These are phyloP conservation scores for Pollenia amentaria DNA, from an alignment of 2,888 invertebrate genomes.

Conservation along the genomic window DNA sequence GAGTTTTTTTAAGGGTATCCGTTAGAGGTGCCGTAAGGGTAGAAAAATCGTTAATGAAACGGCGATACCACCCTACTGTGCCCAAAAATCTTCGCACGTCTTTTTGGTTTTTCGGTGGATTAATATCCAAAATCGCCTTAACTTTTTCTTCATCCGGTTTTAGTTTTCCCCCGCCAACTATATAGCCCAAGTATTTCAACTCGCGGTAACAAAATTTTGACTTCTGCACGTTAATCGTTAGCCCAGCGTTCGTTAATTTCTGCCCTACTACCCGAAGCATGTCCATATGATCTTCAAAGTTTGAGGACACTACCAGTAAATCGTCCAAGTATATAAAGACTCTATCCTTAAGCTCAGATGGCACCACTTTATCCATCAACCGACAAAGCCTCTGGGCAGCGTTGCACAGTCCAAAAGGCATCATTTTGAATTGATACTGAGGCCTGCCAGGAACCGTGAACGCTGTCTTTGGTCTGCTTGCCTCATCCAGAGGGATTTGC, in stretches of 20 bases:
- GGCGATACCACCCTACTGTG: slow-evolving; percentile 23
- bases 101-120: slow-evolving; percentile 1
- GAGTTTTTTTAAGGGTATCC: slow-evolving; percentile 8
- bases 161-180: slow-evolving; percentile 29
- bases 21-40: slow-evolving; percentile 27
- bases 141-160: slow-evolving; percentile 12
- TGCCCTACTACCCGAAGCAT: background rate
- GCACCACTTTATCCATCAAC: too few relatives aligned
- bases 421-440: too few relatives aligned
- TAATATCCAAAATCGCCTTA: slow-evolving; percentile 3
- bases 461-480: too few relatives aligned
- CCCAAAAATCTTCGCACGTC: slow-evolving; percentile 4
- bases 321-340: too few relatives aligned
- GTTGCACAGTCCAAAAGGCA: too few relatives aligned
- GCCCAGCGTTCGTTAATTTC: slow-evolving; percentile 1
- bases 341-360: too few relatives aligned
- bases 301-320: too few relatives aligned
- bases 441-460: too few relatives aligned
- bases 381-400: too few relatives aligned
- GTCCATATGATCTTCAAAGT: too few relatives aligned
- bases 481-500: too few relatives aligned
- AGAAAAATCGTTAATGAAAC: slow-evolving; percentile 28
- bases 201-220: slow-evolving; percentile 38
- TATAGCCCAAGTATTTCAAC: slow-evolving; percentile 22
- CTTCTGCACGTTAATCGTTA: slow-evolving; percentile 47